A percentile compares a stretch with the other conserved stretches of the same genome.
phyloP scores from a whole-genome alignment of 2,113 vertebrate genomes.

The Gulo gulo region DNA sequence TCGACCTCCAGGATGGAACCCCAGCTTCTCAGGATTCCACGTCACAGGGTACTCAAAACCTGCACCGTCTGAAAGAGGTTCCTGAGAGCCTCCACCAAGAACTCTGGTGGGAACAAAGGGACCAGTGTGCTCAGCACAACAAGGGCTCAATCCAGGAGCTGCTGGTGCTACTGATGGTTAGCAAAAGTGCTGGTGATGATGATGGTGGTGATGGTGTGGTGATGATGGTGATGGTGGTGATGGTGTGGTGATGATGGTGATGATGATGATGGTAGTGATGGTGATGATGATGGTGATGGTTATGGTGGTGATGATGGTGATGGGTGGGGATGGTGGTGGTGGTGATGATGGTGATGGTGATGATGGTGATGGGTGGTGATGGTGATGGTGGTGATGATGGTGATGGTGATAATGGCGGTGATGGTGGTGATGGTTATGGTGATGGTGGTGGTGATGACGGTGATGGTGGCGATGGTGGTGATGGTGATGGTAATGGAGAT shows the following conservation, averaged over 20 bases:
- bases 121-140: neutral
- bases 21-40: neutral
- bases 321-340: too few species aligned
- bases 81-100: neutral
- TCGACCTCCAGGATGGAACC: neutral
- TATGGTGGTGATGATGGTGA: too few species aligned
- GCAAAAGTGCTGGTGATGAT: neutral
- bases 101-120: neutral
- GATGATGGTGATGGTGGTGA: fast-evolving
- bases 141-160: neutral
- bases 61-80: neutral
- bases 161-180: neutral
- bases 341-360: fast-evolving
- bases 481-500: too few species aligned
- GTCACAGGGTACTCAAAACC: neutral
- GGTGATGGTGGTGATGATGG: too few species aligned
- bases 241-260: fast-evolving
- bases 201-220: neutral
- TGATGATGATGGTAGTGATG: too few species aligned
- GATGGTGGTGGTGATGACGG: too few species aligned
- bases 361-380: too few species aligned
- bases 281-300: too few species aligned
- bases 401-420: too few species aligned
- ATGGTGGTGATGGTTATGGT: too few species aligned
- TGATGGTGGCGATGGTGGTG: too few species aligned